Base-by-base conservation (phyloP, 2,888 invertebrate genomes). In the Cerceris ruficornis region DNA sequence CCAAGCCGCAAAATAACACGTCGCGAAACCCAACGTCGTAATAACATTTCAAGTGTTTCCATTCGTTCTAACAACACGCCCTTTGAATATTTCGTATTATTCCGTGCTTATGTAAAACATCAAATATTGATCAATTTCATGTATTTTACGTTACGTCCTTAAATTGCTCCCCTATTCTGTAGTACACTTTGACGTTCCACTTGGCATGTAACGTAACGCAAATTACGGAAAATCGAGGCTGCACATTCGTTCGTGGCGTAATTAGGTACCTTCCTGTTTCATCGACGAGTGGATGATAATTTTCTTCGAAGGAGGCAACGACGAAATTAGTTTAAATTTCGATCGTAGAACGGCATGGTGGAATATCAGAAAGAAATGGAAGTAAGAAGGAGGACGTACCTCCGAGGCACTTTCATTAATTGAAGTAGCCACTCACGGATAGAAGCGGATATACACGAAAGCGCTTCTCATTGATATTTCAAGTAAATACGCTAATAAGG, bases 91-190 rank as follows among this genome's bases (percentile, higher is more conserved):
- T 28, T 28, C 28, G 5, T 46, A 11, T 46, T 46, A 46, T 46
- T 46, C 11, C 5, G 1, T 46, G 11, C 11, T 11, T 46, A 11
- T 46, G 46, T 46, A 46, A 75, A 77, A 77, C 75, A 66, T 75
- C 77, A 77, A 77, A 77, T 77, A 75, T 77, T 75, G 77, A 75
- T 65, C 77, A 75, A 77, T 77, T 75, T 75, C 58, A 41, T 68
- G 69, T 14, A 50, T 57, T 57, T 59, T 46, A 14, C 52, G 58
- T 75, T 61, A 77, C 65, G 62, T 75, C 75, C 75, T 77, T 75
- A 77, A 69, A 28, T 28, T 28, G 4, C 28, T 4, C 28, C 28
- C 28, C 28, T 28, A 28, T 28, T 28, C 28, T 28, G 2, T 28
- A 28, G 28, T 28, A 46, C 46, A 46, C 46, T 46, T 46, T 46